Evolutionary conservation across 2,797 vertebrate species (phyloP), one percentile per base, ranked within the genome.

Genomic region (Paratrypauchen microcephalus): DNA sequence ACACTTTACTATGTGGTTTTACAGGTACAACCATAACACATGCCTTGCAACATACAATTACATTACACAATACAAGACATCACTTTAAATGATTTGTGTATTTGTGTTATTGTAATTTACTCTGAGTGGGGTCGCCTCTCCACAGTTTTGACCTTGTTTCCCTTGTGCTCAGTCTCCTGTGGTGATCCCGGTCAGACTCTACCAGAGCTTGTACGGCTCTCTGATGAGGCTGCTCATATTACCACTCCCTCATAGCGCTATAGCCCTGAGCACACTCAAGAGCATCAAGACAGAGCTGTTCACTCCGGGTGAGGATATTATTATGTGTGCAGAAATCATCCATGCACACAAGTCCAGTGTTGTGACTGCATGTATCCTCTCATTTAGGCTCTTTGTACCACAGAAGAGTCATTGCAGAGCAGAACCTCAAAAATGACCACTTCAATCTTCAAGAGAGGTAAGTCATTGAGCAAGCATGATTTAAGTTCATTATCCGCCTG

Each of bases 311-410:
- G 75, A 65, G 26, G 19, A 3, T 24, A 52, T 26, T 58, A 36
- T 12, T 12, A 19, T 39, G 13, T 24, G 30, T 36, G 26, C 26
- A 58, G 62, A 26, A 16, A 58, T 21, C 60, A 47, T 39, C 73
- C 7, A 45, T 4, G 41, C 41, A 78, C 48, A 52, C 24, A 54
- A 36, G 3, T 2, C 2, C 18, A n/a, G 19, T 32, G 47, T 54
- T 54, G 24, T 52, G 45, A 56, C 36, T 72, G 48, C 59, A 21
- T 41, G 24, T 19, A 21, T 21, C 48, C 0, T 8, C 71, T n/a
- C n/a, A n/a, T n/a, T n/a, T n/a, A 96, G 94, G 94, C n/a, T 82
- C 67, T 16, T 65, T 95, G 69, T 96, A 94, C 84, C 94, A 92
- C 54, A 92, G 91, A 71, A 92, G 88, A 56, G 32, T 78, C 32